Evolutionary conservation across 2,888 invertebrate genomes (phyloP).

Genomic region (Heterodera filipjevi): DNA sequence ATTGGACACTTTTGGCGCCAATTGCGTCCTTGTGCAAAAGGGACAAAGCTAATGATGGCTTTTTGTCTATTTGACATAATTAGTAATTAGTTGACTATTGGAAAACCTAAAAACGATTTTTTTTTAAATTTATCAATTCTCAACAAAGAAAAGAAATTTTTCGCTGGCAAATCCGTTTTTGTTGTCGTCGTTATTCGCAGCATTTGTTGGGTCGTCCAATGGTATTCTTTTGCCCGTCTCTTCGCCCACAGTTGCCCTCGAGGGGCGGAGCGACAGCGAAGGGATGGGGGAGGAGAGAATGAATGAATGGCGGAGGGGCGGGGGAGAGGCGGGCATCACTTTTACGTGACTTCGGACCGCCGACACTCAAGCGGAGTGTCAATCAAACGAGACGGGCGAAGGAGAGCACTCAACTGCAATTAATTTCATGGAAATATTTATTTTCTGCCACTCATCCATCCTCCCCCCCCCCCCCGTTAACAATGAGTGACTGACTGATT

Average conservation of each 20-base stretch:
- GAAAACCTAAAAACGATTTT: neutral
- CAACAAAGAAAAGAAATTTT: neutral
- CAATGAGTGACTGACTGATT: slow-evolving; percentile 19
- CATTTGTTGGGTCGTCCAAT: slow-evolving; percentile 14
- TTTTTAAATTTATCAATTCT: too few species aligned
- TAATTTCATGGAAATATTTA: slow-evolving; percentile 30
- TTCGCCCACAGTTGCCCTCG: slow-evolving; percentile 10
- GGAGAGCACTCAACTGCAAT: slow-evolving; percentile 26
- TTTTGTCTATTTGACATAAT: neutral
- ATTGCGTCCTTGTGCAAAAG: neutral
- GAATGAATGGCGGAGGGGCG: neutral
- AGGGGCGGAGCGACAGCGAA: slow-evolving; percentile 1
- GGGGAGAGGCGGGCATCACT: slow-evolving; percentile 8
- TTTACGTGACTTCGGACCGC: slow-evolving; percentile 28
- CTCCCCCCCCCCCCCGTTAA: slow-evolving; percentile 16
- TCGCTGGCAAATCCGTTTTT: neutral
- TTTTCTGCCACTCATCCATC: slow-evolving; percentile 20
- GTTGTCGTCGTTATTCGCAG: neutral
- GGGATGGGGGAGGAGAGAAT: neutral
- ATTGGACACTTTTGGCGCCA: neutral
- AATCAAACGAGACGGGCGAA: slow-evolving; percentile 19
- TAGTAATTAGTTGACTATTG: neutral
- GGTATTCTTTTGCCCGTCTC: slow-evolving; percentile 3
- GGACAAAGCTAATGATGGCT: neutral
- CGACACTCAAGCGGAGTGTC: slow-evolving; percentile 29